Evolutionary conservation across 2,113 vertebrate genomes (phyloP).

Genomic region (Gymnogyps californianus): DNA sequence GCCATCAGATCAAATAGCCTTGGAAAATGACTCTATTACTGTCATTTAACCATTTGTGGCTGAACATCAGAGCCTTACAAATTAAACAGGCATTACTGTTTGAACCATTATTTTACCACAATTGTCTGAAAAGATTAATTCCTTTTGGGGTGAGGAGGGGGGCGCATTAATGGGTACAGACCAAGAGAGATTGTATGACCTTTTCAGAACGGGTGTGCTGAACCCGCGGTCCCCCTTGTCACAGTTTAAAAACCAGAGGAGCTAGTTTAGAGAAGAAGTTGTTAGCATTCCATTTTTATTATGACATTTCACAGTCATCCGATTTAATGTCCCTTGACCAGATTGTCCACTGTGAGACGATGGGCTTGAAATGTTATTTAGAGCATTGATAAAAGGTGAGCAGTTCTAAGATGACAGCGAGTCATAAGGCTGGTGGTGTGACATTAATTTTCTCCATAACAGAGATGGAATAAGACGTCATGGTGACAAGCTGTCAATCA

Average conservation of each 20-base stretch:
- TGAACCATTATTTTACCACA: slow-evolving; percentile 74
- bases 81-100: slow-evolving; percentile 76
- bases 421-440: slow-evolving; percentile 91
- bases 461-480: slow-evolving; percentile 97
- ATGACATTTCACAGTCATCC: slow-evolving; percentile 91
- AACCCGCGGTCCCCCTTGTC: slow-evolving; percentile 84
- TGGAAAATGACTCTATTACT: slow-evolving; percentile 65
- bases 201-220: slow-evolving; percentile 89
- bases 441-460: slow-evolving; percentile 98
- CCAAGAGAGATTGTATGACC: slow-evolving; percentile 87
- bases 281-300: slow-evolving; percentile 93
- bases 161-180: slow-evolving; percentile 91
- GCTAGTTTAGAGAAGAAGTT: slow-evolving; percentile 85
- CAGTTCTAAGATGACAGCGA: slow-evolving; percentile 92
- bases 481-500: slow-evolving; percentile 95
- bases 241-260: slow-evolving; percentile 86
- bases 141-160: slow-evolving; percentile 71
- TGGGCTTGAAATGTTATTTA: slow-evolving; percentile 94
- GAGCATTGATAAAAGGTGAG: slow-evolving; percentile 97
- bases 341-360: slow-evolving; percentile 90
- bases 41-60: slow-evolving; percentile 67
- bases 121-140: slow-evolving; percentile 78
- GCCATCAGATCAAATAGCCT: slow-evolving; percentile 49
- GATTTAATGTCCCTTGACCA: slow-evolving; percentile 92
- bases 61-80: slow-evolving; percentile 65